Evolutionary conservation across 53 echinoderm and acorn worm genomes (phyloP).

Genomic region (Mesocentrotus franciscanus): DNA sequence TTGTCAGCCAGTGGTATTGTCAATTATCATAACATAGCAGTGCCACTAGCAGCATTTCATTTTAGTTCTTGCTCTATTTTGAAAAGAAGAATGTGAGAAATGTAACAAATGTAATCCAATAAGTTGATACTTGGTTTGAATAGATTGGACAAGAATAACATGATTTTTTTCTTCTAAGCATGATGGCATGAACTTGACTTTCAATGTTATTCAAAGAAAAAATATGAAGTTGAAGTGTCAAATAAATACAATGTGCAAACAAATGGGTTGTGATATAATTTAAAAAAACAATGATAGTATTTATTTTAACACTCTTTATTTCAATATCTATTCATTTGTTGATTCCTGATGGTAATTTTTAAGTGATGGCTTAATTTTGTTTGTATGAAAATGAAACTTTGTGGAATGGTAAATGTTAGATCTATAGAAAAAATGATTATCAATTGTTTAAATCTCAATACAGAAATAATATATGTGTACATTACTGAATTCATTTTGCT

Average conservation of each 20-base stretch:
- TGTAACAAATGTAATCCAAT: neutral
- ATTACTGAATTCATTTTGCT: neutral
- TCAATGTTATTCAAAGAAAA: neutral
- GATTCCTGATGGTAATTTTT: too few relatives aligned
- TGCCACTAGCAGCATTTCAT: neutral
- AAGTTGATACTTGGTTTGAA: neutral
- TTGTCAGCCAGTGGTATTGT: neutral
- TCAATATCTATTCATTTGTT: too few relatives aligned
- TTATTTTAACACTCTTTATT: too few relatives aligned
- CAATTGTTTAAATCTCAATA: too few relatives aligned
- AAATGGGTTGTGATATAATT: neutral
- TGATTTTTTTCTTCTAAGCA: neutral
- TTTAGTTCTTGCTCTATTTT: neutral
- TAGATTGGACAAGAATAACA: neutral
- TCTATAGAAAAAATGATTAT: too few relatives aligned
- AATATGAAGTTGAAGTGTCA: neutral
- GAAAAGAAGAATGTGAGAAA: neutral
- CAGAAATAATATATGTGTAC: too few relatives aligned
- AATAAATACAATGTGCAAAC: neutral
- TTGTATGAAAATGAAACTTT: too few relatives aligned
- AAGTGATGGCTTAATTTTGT: too few relatives aligned
- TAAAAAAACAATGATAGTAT: too few relatives aligned
- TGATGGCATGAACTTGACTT: neutral
- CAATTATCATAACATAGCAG: neutral
- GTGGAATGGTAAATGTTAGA: too few relatives aligned